Base-by-base conservation (phyloP, 2,797 vertebrate species). In the Bradypus variegatus region DNA sequence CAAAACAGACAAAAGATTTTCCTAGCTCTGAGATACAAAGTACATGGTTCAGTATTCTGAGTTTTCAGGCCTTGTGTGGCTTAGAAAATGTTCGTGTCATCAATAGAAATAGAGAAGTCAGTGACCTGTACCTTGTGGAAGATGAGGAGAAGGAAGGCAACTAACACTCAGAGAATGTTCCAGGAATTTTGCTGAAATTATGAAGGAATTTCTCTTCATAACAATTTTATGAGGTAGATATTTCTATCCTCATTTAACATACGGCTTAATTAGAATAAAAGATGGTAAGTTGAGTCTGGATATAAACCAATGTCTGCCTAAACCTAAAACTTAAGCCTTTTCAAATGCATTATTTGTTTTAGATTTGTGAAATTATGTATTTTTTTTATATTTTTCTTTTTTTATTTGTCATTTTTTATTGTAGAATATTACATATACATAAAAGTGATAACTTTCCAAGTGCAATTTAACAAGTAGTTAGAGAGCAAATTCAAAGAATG, bases 231-330 rank as follows among this genome's bases (percentile, higher is more conserved):
- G 64, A 86, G 45, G 27, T 50, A 65, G 4, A 10, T 69, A 48
- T 90, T 93, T 86, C 78, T 75, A 90, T 36, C 21, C n/a, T 65
- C 48, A 62, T 86, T 70, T 76, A 90, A 93, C n/a, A 92, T 14
- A 1, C 89, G 80, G 78, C 29, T 58, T 75, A 92, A 87, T 55
- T 79, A 80, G 65, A 82, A 70, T 48, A 90, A 93, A 82, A 89
- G 55, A 89, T 36, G 76, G 21, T 78, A 45, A 48, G 89, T 60
- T 84, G 53, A 60, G 58, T 82, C 27, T 88, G 13, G 27, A 25
- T 86, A 58, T 78, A 87, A 94, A 91, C 62, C 21, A 48, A 64
- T 19, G 25, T 81, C 76, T 58, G 27, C 29, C 48, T 90, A 60
- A 88, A 78, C 48, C 55, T 84, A 86, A 86, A 88, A 75, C 27